phyloP scores from a whole-genome alignment of 2,113 vertebrate genomes.

The Microcebus tavaratra region DNA sequence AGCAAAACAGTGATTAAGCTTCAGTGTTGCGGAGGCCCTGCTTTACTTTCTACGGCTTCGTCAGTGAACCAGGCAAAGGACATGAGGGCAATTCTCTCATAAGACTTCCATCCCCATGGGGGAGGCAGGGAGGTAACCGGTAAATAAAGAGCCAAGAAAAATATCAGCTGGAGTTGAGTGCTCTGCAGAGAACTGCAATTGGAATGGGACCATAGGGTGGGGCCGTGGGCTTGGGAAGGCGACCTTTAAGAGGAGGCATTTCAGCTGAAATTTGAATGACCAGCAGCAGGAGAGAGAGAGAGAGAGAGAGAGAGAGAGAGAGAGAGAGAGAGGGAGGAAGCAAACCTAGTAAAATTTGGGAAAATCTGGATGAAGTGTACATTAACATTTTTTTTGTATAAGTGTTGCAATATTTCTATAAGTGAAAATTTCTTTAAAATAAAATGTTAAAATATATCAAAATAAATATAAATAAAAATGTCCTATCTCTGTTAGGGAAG shows the following conservation, averaged over 20 bases:
- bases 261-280: background rate
- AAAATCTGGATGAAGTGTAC: background rate
- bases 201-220: background rate
- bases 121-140: background rate
- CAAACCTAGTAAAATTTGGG: background rate
- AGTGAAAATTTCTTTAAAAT: conserved; percentile 14
- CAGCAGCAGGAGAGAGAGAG: background rate
- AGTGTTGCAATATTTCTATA: background rate
- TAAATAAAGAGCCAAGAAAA: conserved; percentile 41
- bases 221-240: background rate
- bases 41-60: background rate
- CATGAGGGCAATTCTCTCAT: background rate
- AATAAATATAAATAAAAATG: background rate
- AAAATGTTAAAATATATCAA: background rate
- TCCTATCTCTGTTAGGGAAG: background rate
- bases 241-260: background rate
- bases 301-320: background rate
- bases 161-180: background rate
- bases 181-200: background rate
- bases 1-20: background rate
- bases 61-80: background rate
- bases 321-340: background rate
- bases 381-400: background rate
- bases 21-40: background rate
- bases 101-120: background rate